Percentiles rank a stretch among this genome's conserved stretches.
phyloP scores from a whole-genome alignment of 2,113 vertebrate species.

The Cathartes aura region DNA sequence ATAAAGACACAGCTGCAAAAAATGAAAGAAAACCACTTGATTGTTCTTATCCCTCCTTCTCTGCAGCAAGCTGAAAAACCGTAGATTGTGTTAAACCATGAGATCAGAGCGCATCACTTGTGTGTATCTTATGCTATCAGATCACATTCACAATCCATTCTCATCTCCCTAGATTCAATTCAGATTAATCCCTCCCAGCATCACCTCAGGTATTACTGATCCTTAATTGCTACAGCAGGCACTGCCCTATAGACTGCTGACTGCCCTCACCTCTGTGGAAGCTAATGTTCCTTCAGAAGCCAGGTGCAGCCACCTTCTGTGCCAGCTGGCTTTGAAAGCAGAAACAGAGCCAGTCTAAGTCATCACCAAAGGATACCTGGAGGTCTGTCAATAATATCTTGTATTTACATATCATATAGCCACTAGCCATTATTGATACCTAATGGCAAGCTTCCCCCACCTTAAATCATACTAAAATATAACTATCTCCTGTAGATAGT shows the following conservation, averaged over 20 bases:
- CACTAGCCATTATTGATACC: background rate
- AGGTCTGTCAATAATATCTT: background rate
- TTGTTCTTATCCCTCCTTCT: background rate
- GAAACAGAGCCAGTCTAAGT: background rate
- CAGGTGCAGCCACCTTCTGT: background rate
- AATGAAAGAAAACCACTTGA: too few species aligned
- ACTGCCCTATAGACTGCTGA: rapidly evolving
- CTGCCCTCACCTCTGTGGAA: background rate
- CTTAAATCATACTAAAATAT: background rate
- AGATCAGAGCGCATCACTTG: background rate
- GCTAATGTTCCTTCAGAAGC: background rate
- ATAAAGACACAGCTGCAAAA: background rate
- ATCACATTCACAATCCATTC: background rate
- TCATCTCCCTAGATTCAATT: background rate
- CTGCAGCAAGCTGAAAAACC: background rate
- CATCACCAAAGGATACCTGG: background rate
- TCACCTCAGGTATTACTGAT: background rate
- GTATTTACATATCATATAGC: background rate
- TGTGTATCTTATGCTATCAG: background rate
- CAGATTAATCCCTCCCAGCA: background rate
- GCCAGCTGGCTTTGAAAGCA: background rate
- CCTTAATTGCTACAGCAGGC: background rate
- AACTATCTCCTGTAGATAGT: background rate
- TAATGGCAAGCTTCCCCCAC: background rate
- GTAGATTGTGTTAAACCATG: rapidly evolving